Base-by-base conservation (phyloP, 2,797 vertebrate species). In the Streptopelia turtur region DNA sequence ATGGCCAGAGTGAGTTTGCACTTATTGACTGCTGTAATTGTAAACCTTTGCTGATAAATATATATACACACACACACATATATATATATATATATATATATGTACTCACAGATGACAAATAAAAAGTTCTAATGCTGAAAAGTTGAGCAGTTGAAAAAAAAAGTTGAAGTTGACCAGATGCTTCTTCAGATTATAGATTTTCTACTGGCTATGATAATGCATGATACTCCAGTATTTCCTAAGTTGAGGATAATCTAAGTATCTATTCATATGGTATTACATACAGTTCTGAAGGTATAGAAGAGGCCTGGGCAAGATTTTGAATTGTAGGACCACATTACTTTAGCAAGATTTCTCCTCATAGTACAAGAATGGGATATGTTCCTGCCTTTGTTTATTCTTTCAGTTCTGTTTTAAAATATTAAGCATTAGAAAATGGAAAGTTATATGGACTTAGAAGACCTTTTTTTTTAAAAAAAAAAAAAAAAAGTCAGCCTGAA, bases 71-170 rank as follows among this genome's bases (percentile, higher is more conserved):
- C 5, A 41, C 5, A 11, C 25, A 1, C 47, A 10, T 52, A 35
- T 35, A 35, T 35, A 35, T 23, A 1, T 50, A 10, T 52, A n/a
- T n/a, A n/a, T n/a, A n/a, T 37, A 10, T 15, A 9, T 25, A 1
- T 50, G 10, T 52, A 83, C 52, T 57, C 47, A 86, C 16, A 49
- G 21, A 22, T 22, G 47, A 71, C n/a, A 50, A 84, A 81, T 63
- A 55, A 68, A 74, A 83, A 8, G 11, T 56, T 63, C 31, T 20
- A 61, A 50, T 65, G 49, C 37, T 9, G 11, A 57, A 89, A 87
- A 93, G n/a, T 65, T 78, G 45, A 66, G n/a, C n/a, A n/a, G n/a
- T n/a, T 9, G 11, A 57, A 89, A 87, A 93, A n/a, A 57, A 89
- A 87, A 93, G n/a, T 65, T 78, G 45, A 66, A 81, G 39, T 47